These are phyloP conservation scores for Phrynosoma platyrhinos DNA, from an alignment of 2,113 vertebrate genomes.

Conservation along the genomic window DNA sequence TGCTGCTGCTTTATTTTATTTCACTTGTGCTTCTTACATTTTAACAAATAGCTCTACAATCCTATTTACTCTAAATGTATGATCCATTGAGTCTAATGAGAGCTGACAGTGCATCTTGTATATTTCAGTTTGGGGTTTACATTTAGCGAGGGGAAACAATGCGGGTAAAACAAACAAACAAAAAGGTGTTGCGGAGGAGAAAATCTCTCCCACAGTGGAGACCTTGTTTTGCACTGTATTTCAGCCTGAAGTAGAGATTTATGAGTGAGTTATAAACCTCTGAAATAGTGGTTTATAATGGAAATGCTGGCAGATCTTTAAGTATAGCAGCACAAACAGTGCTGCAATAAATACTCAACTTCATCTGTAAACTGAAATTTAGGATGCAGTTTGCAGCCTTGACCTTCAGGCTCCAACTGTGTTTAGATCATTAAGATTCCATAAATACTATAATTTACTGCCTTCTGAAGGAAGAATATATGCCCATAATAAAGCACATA, in stretches of 20 bases:
- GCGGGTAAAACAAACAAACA: conserved; percentile 38
- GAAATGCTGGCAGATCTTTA: conserved; percentile 74
- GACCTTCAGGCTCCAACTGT: conserved; percentile 84
- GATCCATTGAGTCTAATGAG: background rate
- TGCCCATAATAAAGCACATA: conserved; percentile 68
- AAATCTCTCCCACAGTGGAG: conserved; percentile 51
- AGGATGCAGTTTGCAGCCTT: conserved; percentile 77
- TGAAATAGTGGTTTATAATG: conserved; percentile 78
- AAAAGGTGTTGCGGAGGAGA: background rate
- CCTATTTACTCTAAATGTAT: background rate
- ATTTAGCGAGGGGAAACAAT: conserved; percentile 48
- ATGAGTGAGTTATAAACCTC: conserved; percentile 71
- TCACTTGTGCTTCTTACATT: background rate
- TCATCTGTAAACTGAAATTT: conserved; percentile 83
- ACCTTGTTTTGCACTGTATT: conserved; percentile 67
- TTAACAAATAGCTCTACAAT: background rate
- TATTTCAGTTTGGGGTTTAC: conserved; percentile 33
- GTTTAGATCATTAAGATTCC: conserved; percentile 76
- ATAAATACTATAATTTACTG: conserved; percentile 79
- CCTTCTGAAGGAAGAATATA: conserved; percentile 70
- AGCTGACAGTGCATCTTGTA: background rate
- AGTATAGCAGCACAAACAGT: conserved; percentile 63
- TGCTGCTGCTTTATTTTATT: background rate
- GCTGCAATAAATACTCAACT: conserved; percentile 79
- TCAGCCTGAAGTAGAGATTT: conserved; percentile 65